Evolutionary conservation across 92 coral and sea anemone species (phyloP), one percentile per base, ranked within the genome.

Genomic region (Palythoa grandiflora): DNA sequence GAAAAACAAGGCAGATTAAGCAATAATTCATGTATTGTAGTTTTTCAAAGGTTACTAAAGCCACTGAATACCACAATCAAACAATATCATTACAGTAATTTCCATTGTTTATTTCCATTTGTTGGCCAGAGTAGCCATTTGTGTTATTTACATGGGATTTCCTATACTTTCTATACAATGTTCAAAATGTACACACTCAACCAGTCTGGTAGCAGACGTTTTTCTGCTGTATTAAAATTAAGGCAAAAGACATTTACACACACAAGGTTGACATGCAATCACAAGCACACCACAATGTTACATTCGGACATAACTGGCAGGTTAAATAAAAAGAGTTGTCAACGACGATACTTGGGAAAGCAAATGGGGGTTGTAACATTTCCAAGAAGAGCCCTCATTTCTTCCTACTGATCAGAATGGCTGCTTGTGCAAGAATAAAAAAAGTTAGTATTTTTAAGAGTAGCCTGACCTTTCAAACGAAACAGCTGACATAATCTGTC

Each of bases 341-440:
- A 59, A 5, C 65, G 13, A 15, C 13, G n/a, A 13, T 11, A 12
- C 11, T 37, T 40, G 80, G 6, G 19, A 52, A 21, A 47, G n/a
- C 48, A 20, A 15, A 76, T 12, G 15, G 13, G 47, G 12, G 47
- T 20, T 10, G 36, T 40, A 53, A 73, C 14, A 16, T 28, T 19
- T 73, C 78, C 55, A 40, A 12, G 35, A 73, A 73, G 11, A 19
- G 55, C 14, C 39, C 78, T 6, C 28, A 4, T 38, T 72, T 73
- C 37, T 20, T 73, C 47, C 55, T 73, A 39, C 8, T 12, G 36
- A 39, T 19, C 21, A 10, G 28, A 73, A 20, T 44, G 78, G 78
- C 78, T 40, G 54, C 78, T 73, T 44, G 54, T 40, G 36, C 52
- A 73, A 73, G 47, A 73, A 39, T 73, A 6, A 73, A 73, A 44